Base-by-base conservation (phyloP, 2,797 vertebrate genomes). In the Setipinna tenuifilis region DNA sequence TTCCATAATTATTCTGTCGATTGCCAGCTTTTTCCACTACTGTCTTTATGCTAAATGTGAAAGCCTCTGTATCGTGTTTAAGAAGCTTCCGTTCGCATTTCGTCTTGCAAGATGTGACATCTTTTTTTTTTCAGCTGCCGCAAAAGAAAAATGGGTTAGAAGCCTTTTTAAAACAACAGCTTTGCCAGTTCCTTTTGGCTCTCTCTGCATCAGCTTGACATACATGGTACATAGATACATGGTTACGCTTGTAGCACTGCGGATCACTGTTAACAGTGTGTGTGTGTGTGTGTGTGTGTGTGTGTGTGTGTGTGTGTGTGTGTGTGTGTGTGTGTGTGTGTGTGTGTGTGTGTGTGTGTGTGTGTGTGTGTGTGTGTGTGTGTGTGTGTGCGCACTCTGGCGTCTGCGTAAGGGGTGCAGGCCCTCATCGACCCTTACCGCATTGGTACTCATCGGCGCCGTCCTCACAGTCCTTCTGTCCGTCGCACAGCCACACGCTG, bases 381-480 rank as follows among this genome's bases (percentile, higher is more conserved):
- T 68, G 25, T 68, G 62, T 31, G 62, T 35, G 28, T 75, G 16
- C 35, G 68, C 21, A 1, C 58, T 65, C 61, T 25, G 61, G n/a
- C 0, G 0, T 23, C 61, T 25, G n/a, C 4, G n/a, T 11, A 59
- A 59, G 58, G 4, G 58, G 58, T 6, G 58, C 21, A 21, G 58
- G 58, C 58, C 54, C 35, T 5, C 35, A 41, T 57, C 12, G 5
- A 4, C 5, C 31, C 93, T 93, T 93, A 99, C 98, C 98, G 88
- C 98, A 99, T 83, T 98, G 97, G 86, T 97, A 95, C 91, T 99
- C 98, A 92, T 99, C 98, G 0, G 96, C 95, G 86, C 98, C 98
- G 0, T 99, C 97, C 91, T 99, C 98, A 84, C 98, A 99, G 92
- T 99, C 98, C 91, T 97, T 98, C 90, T 99, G 98, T 89, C 98